Base-by-base conservation (phyloP, 2,888 invertebrate species). In the Euplagia quadripunctaria region DNA sequence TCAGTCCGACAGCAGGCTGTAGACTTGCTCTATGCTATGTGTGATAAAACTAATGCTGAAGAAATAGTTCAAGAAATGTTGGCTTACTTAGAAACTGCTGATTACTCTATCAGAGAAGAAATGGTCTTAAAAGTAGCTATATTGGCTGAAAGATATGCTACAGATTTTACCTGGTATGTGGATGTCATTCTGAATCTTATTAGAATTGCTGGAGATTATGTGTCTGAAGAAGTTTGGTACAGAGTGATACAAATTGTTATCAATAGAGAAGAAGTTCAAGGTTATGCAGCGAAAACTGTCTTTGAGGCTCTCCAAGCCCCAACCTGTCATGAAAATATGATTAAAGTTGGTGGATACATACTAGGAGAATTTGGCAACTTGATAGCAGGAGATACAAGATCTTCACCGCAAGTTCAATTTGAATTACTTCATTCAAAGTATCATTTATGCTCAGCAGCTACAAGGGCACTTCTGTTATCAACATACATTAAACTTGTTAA, bases 91-190 rank as follows among this genome's bases (percentile, higher is more conserved):
- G 99, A 99, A 96, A 99, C 99, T 43, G 99, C 99, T 73, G 99
- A 99, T 95, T 99, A 99, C 95, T 99, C 99, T 46, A 99, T 99
- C 87, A 97, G 99, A 83, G 99, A 99, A 96, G 99, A 99, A 96
- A 99, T 99, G 99, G 99, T 99, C 61, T 96, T 99, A 69, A 99
- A 99, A 96, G 99, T 99, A 79, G 99, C 99, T 71, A 99, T 99
- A 89, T 96, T 99, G 81, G 99, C 99, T 67, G 99, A 99, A 94
- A 99, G 99, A 94, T 99, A 99, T 95, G 99, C 99, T 31, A 99
- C 99, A 68, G 99, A 99, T 94, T 99, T 99, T 91, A 99, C 99
- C 68, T 99, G 99, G 99, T 99, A 96, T 92, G 98, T 98, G 81
- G 99, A 99, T 96, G 99, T 99, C 17, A 99, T 99, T 87, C 96